Evolutionary conservation across 2,888 invertebrate genomes (phyloP).

Genomic region (Alviniconcha strummeri): DNA sequence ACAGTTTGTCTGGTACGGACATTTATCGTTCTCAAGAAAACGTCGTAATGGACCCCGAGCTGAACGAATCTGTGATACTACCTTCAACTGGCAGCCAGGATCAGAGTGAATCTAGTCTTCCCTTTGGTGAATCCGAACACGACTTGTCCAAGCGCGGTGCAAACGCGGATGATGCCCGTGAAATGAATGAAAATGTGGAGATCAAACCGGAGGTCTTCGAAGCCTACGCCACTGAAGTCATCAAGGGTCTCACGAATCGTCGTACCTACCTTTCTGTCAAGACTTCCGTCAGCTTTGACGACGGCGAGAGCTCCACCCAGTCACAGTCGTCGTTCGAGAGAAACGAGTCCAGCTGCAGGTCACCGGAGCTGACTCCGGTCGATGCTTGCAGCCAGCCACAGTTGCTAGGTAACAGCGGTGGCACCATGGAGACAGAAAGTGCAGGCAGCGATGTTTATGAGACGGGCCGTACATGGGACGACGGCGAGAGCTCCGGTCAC

Average conservation of each 20-base stretch:
- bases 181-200: not conserved
- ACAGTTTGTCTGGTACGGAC: too few species aligned
- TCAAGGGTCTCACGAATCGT: slow-evolving; percentile 1
- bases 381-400: too few species aligned
- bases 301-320: not conserved
- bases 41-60: too few species aligned
- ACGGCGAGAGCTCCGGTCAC: not conserved
- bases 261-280: not conserved
- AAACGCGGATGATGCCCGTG: not conserved
- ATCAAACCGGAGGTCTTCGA: not conserved
- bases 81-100: too few species aligned
- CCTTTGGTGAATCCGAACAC: slow-evolving; percentile 2
- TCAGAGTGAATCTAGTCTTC: not conserved
- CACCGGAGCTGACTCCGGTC: not conserved
- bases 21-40: too few species aligned
- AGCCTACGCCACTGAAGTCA: slow-evolving; percentile 11
- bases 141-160: not conserved
- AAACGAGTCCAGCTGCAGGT: not conserved
- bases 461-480: too few species aligned
- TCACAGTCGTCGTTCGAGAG: slow-evolving; percentile 18
- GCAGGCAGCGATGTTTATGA: too few species aligned
- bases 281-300: not conserved
- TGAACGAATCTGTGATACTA: too few species aligned
- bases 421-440: too few species aligned
- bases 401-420: too few species aligned